Evolutionary conservation across 2,888 invertebrate genomes (phyloP).

Genomic region (Emmelina monodactyla): DNA sequence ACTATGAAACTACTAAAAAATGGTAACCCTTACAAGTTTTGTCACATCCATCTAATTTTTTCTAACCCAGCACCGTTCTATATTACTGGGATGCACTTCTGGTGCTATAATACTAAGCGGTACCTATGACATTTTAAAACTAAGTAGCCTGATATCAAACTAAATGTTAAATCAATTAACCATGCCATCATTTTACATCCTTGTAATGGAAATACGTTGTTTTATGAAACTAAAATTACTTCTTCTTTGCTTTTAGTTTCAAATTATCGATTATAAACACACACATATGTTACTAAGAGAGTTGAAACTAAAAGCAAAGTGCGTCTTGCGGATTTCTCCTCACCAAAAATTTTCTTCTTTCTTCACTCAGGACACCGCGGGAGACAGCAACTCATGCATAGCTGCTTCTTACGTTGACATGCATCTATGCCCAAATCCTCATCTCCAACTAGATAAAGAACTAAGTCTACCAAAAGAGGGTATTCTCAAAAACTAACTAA

Average conservation of each 20-base stretch:
- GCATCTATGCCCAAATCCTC: constrained; percentile 40
- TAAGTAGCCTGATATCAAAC: too few relatives aligned
- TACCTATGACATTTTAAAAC: too few relatives aligned
- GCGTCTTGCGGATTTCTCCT: too few relatives aligned
- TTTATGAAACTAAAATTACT: too few relatives aligned
- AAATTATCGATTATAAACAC: too few relatives aligned
- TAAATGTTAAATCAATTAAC: too few relatives aligned
- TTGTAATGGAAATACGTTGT: too few relatives aligned
- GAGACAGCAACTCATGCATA: constrained; percentile 38
- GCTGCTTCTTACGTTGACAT: constrained; percentile 34
- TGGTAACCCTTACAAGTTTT: constrained; percentile 25
- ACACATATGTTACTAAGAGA: too few relatives aligned
- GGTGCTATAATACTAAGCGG: too few relatives aligned
- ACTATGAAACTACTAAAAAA: constrained; percentile 31
- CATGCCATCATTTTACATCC: too few relatives aligned
- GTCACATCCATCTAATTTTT: constrained; percentile 5
- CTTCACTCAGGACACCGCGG: constrained; percentile 23
- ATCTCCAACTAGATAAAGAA: constrained; percentile 18
- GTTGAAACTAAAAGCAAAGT: too few relatives aligned
- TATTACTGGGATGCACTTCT: constrained; percentile 61
- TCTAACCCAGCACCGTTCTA: constrained; percentile 42
- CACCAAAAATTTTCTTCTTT: constrained; percentile 24
- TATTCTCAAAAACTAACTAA: constrained; percentile 20
- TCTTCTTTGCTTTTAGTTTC: too few relatives aligned
- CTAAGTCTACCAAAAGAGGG: constrained; percentile 19